Evolutionary conservation across 2,888 invertebrate species (phyloP).

Genomic region (Stenichneumon culpator): DNA sequence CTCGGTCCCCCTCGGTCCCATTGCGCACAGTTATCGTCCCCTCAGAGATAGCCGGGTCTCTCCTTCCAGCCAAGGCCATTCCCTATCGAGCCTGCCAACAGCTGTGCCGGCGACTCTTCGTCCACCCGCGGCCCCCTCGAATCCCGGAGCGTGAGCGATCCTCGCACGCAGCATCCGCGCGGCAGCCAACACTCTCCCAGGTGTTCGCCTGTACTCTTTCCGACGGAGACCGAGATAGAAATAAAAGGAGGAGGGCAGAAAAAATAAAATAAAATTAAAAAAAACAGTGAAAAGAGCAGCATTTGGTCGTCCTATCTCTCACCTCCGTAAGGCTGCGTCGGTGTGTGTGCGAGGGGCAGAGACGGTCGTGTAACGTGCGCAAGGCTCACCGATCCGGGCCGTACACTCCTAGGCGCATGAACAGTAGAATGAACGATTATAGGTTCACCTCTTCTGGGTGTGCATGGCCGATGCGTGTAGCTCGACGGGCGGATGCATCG

Average conservation of each 20-base stretch:
- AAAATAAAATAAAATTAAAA: slow-evolving; percentile 7
- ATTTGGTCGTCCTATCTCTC: slow-evolving; percentile 21
- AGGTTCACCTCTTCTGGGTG: slow-evolving; percentile 34
- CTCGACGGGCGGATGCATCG: neutral
- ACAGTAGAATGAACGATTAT: slow-evolving; percentile 57
- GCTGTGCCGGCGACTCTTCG: slow-evolving; percentile 7
- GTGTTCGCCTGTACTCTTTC: slow-evolving; percentile 36
- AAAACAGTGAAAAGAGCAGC: slow-evolving; percentile 22
- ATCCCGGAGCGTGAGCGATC: slow-evolving; percentile 44
- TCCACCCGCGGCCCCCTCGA: neutral
- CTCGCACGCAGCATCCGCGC: slow-evolving; percentile 45
- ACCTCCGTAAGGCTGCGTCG: slow-evolving; percentile 18
- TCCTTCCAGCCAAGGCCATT: slow-evolving; percentile 5
- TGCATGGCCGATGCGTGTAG: neutral
- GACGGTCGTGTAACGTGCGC: slow-evolving; percentile 1
- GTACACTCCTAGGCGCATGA: slow-evolving; percentile 12
- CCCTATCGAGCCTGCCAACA: slow-evolving; percentile 5
- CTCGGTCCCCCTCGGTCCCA: neutral
- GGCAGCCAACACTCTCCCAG: slow-evolving; percentile 46
- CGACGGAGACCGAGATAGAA: neutral
- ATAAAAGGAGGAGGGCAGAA: neutral
- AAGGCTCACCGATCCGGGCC: neutral
- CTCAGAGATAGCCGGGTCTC: slow-evolving; percentile 1
- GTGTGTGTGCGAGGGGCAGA: neutral
- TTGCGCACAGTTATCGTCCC: slow-evolving; percentile 16